Conservation (phyloP, 2,797 vertebrate genomes). For the Sebastolobus alascanus region DNA sequence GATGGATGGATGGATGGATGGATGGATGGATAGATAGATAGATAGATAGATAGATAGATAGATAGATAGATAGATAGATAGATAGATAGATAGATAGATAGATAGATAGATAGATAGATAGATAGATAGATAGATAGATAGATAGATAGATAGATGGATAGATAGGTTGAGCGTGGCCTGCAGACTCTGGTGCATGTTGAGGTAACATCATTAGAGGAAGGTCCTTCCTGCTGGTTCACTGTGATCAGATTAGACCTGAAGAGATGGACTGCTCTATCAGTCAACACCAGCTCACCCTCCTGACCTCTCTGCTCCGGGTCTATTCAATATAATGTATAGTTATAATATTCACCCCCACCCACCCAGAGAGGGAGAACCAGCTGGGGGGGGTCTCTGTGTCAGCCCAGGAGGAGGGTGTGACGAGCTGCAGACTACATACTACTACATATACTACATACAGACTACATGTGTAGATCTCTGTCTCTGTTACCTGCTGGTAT, state of each 20-base stretch:
- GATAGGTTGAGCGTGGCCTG: no score
- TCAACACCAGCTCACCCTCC: slow-evolving; percentile 19
- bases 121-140: no score
- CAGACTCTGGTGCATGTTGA: slow-evolving; percentile 32
- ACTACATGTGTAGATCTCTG: slow-evolving; percentile 15
- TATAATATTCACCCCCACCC: no score
- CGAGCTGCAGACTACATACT: not conserved
- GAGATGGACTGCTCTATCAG: slow-evolving; percentile 62
- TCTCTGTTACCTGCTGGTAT: slow-evolving; percentile 50
- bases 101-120: no score
- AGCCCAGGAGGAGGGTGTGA: not conserved
- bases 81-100: no score
- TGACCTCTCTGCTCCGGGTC: not conserved
- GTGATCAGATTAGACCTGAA: slow-evolving; percentile 79
- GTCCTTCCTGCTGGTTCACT: slow-evolving; percentile 54
- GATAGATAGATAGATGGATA: no score
- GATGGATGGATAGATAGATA: no score
- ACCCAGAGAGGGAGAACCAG: not conserved
- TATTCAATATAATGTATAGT: not conserved
- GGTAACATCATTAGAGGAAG: slow-evolving; percentile 77
- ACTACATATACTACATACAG: no score
- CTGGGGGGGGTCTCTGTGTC: not conserved
- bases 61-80: no score
- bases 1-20: no score
- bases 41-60: no score